phyloP scores from a whole-genome alignment of 2,888 invertebrate species.

The Hololepta plana region DNA sequence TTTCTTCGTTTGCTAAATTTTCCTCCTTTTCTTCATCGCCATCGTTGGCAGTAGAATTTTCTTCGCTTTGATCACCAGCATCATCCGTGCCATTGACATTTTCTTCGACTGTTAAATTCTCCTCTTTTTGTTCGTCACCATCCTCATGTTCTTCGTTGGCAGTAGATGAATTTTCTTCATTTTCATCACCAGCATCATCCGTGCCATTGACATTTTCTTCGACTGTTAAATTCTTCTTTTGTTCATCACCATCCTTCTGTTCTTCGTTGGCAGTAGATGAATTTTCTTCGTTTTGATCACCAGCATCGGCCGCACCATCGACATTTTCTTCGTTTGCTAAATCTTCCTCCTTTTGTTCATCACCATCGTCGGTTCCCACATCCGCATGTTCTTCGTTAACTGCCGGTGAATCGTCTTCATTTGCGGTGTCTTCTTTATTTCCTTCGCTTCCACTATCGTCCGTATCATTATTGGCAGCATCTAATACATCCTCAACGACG shows the following conservation, averaged over 20 bases:
- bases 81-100: constrained; percentile 3
- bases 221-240: constrained; percentile 2
- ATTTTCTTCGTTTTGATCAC: not conserved
- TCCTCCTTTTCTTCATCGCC: constrained; percentile 1
- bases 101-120: constrained; percentile 3
- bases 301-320: not conserved
- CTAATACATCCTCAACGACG: constrained; percentile 3
- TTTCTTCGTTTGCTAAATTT: not conserved
- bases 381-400: constrained; percentile 2
- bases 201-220: constrained; percentile 3
- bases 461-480: not conserved
- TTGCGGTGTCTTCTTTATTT: not conserved
- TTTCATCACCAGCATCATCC: not conserved
- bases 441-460: not conserved
- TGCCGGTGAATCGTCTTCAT: not conserved
- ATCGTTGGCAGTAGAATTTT: constrained; percentile 5
- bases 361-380: constrained; percentile 2
- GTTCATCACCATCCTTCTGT: constrained; percentile 1
- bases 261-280: constrained; percentile 2
- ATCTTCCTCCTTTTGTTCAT: constrained; percentile 1
- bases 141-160: constrained; percentile 4
- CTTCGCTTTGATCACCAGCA: constrained; percentile 6
- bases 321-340: not conserved
- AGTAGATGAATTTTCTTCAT: constrained; percentile 1
- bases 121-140: constrained; percentile 2